These are phyloP conservation scores for Drosophila niveifrons DNA, from an alignment of 2,888 invertebrate species.

Conservation along the genomic window DNA sequence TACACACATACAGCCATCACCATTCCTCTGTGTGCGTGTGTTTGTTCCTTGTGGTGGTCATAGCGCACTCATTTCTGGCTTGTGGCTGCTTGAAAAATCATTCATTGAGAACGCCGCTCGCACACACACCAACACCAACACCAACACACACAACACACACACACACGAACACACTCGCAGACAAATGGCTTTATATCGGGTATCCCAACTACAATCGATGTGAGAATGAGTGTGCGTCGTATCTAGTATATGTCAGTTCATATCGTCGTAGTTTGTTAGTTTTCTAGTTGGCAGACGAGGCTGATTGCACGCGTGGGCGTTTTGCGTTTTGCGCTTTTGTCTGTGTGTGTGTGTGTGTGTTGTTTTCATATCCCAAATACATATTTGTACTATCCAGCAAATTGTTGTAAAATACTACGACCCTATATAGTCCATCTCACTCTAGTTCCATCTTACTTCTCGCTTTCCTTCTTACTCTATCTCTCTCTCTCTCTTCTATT, in stretches of 20 bases:
- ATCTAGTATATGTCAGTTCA: constrained; percentile 38
- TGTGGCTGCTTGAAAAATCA: constrained; percentile 77
- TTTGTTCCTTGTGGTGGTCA: constrained; percentile 34
- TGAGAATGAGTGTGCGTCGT: constrained; percentile 7
- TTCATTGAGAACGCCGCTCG: constrained; percentile 71
- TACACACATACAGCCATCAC: constrained; percentile 24
- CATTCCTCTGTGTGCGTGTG: constrained; percentile 18
- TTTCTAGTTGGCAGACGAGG: constrained; percentile 67
- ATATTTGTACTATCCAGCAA: constrained; percentile 74
- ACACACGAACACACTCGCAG: neutral
- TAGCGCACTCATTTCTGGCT: constrained; percentile 39
- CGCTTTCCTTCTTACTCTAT: constrained; percentile 6
- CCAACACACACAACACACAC: no score
- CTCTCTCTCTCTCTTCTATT: no score
- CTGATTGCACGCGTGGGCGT: constrained; percentile 77
- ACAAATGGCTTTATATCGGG: constrained; percentile 41
- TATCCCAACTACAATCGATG: constrained; percentile 10
- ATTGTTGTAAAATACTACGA: constrained; percentile 70
- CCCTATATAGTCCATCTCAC: constrained; percentile 42
- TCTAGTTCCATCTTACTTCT: constrained; percentile 5
- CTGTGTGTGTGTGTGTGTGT: constrained; percentile 12
- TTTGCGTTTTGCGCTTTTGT: constrained; percentile 43
- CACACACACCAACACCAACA: no score
- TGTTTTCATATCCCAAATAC: constrained; percentile 69
- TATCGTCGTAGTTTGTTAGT: constrained; percentile 48